Percentiles rank a stretch among this genome's conserved stretches.
Conservation (phyloP, 2,888 invertebrate species). For the Cantharis rufa region DNA sequence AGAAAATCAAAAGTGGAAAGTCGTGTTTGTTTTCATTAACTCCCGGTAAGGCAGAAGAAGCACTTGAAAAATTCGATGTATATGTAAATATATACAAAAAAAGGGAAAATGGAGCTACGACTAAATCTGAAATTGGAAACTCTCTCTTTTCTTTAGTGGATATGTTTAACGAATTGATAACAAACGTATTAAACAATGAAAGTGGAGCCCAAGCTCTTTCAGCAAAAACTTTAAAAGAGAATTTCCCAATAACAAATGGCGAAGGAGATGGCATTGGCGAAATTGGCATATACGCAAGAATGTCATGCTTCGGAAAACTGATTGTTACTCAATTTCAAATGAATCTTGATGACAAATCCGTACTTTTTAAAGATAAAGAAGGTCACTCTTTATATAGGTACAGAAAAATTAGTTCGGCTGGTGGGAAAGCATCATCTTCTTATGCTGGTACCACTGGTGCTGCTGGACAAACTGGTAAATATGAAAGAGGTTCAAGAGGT, state of each 20-base stretch:
- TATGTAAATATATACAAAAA: conserved; percentile 63
- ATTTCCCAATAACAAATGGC: conserved; percentile 60
- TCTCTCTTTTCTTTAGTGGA: conserved; percentile 64
- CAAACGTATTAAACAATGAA: conserved; percentile 51
- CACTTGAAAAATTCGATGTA: conserved; percentile 62
- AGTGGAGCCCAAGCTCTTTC: conserved; percentile 52
- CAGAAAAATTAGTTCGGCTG: conserved; percentile 44
- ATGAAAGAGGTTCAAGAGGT: not conserved
- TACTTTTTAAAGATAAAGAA: conserved; percentile 55
- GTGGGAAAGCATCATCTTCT: not conserved
- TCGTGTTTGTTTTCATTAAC: conserved; percentile 71
- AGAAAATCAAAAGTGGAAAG: conserved; percentile 65
- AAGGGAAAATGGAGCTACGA: conserved; percentile 64
- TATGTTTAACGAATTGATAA: conserved; percentile 63
- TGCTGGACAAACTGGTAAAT: not conserved
- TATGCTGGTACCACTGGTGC: not conserved
- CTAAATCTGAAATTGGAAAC: conserved; percentile 64
- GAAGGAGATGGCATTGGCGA: conserved; percentile 62
- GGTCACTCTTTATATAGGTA: conserved; percentile 54
- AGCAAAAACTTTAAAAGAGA: conserved; percentile 65
- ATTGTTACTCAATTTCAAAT: conserved; percentile 70
- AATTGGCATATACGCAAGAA: conserved; percentile 64
- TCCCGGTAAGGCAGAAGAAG: conserved; percentile 59
- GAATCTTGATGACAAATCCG: conserved; percentile 54
- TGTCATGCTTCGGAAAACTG: conserved; percentile 68